Evolutionary conservation across 2,797 vertebrate species (phyloP).

Genomic region (Lophotriccus pileatus): DNA sequence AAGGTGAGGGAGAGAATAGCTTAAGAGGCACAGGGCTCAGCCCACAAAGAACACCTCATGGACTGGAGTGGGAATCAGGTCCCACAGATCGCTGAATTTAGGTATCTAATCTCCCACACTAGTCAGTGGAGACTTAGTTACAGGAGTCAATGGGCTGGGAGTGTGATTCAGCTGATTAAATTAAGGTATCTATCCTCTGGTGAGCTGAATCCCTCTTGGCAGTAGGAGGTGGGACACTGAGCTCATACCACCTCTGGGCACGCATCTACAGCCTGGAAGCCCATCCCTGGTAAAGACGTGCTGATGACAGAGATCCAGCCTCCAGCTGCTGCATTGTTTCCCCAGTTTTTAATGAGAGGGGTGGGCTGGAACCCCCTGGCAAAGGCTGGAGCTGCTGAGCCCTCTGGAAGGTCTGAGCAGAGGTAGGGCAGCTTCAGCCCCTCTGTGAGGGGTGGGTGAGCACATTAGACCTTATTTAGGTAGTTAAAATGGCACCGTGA

Average conservation of each 20-base stretch:
- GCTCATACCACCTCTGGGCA: not conserved
- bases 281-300: not conserved
- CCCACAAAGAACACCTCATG: not conserved
- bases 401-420: rapidly evolving
- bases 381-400: not conserved
- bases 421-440: not conserved
- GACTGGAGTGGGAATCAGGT: not conserved
- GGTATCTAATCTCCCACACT: not conserved
- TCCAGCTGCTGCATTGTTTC: not conserved
- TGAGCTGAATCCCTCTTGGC: not conserved
- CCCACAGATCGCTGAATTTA: not conserved
- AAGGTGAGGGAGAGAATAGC: not conserved
- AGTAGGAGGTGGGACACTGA: not conserved
- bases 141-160: not conserved
- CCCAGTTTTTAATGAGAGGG: not conserved
- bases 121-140: not conserved
- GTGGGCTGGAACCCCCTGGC: not conserved
- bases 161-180: not conserved
- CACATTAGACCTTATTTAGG: not conserved
- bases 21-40: not conserved
- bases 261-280: not conserved
- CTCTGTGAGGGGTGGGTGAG: not conserved
- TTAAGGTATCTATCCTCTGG: not conserved
- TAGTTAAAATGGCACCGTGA: not conserved
- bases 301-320: not conserved